Base-by-base conservation (phyloP, 2,113 vertebrate species). In the Thermophis baileyi region DNA sequence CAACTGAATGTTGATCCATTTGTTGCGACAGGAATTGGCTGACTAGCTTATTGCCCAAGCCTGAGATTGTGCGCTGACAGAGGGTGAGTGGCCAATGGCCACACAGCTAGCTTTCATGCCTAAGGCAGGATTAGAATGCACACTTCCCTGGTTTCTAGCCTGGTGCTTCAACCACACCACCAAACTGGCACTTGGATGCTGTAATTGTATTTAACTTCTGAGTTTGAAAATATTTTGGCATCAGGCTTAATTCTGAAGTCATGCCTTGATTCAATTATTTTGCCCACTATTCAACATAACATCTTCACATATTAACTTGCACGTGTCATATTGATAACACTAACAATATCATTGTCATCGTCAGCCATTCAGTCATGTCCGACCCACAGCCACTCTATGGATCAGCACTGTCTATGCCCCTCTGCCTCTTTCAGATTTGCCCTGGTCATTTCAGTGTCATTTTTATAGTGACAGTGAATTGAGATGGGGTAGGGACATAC, bases 261-360 rank as follows among this genome's bases (percentile, higher is more conserved):
- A 81, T 94, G 47, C n/a, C 94, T 87, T n/a, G 1, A 85, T 51
- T 95, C 95, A 93, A 3, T 85, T 94, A 63, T 55, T 96, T 94
- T 86, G 27, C 40, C 40, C 22, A 27, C 74, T 40, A 60, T 85
- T 55, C 35, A 50, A 93, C 49, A 89, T 25, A 22, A 30, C 18
- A 81, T 22, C 35, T 81, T 81, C n/a, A 20, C 35, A 81, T 22
- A 81, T 81, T 44, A 44, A 22, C 18, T 81, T 44, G 35, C 20
- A 81, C 22, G 18, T 22, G 7, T 81, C 7, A 44, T 40, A 81
- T 81, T 20, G 35, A 22, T 44, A 44, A 81, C 18, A 81, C 8
- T 81, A 81, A 81, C 35, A 81, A 81, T 81, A 40, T 40, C 30
- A n/a, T 5, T 11, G 10, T 63, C 30, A 69, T 69, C 2, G 5